Base-by-base conservation (phyloP, 2,797 vertebrate species). In the Heliangelus exortis region DNA sequence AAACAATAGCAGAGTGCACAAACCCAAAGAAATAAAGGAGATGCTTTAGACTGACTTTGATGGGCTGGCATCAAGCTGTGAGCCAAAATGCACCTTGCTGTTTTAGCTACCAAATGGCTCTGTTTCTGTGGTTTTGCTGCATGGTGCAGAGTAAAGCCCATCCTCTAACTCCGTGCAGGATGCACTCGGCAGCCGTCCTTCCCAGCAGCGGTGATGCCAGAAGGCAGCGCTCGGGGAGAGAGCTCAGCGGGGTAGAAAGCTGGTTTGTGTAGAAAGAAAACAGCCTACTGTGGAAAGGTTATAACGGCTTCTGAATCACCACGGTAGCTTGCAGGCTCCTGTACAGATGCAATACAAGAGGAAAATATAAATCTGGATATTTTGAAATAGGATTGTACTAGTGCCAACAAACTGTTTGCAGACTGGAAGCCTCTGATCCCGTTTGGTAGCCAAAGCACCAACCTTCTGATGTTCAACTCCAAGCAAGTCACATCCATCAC, bases 401-500 rank as follows among this genome's bases (percentile, higher is more conserved):
- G 28, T n/a, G 68, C 73, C 89, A 88, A n/a, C 51, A 85, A 66
- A 69, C 10, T 62, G 43, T 43, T 67, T 50, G 77, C 58, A 80
- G 80, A 23, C n/a, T 45, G 63, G 71, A n/a, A 79, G 58, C 15
- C 71, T 73, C 61, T 45, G 58, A 31, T 61, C 63, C 65, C 1
- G 0, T 31, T 51, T 43, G 77, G 58, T 45, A 84, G 76, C 0
- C 0, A 71, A 71, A 41, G 21, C 63, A 15, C 5, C 5, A n/a
- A 23, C 25, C n/a, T 91, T 26, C 47, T 7, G 28, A 87, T 50
- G 50, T 28, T 28, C 54, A 72, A 54, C 77, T 92, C 74, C 71
- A 57, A 74, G 51, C 26, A 63, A 92, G 41, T 43, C 75, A 68
- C 81, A 92, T 92, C 84, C 84, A 82, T 81, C 76, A 79, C 2